A percentile compares a stretch with the other conserved stretches of the same genome.
Evolutionary conservation across 2,888 invertebrate genomes (phyloP).

Genomic region (Temnothorax rugatulus): DNA sequence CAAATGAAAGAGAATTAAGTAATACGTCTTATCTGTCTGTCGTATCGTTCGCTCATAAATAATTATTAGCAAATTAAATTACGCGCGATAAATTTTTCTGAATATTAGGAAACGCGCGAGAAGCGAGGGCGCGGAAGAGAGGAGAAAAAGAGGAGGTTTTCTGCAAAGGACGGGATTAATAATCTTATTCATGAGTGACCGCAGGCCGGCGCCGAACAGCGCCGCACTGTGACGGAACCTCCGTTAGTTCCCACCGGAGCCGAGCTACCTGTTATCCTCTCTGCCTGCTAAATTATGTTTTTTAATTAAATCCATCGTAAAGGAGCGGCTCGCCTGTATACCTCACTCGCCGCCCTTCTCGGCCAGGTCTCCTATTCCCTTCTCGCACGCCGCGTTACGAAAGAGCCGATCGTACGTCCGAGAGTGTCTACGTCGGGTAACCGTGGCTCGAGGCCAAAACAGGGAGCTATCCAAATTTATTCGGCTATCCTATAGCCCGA

Average conservation of each 20-base stretch:
- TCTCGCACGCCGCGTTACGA: slow-evolving; percentile 76
- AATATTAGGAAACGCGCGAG: slow-evolving; percentile 60
- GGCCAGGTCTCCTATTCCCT: slow-evolving; percentile 35
- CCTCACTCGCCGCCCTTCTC: slow-evolving; percentile 54
- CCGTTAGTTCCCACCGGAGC: slow-evolving; percentile 83
- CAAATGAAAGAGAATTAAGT: neutral
- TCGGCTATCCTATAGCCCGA: slow-evolving; percentile 80
- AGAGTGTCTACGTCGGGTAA: slow-evolving; percentile 75
- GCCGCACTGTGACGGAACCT: slow-evolving; percentile 65
- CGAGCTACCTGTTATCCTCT: slow-evolving; percentile 84
- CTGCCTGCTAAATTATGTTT: slow-evolving; percentile 85
- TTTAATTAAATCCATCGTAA: slow-evolving; percentile 86
- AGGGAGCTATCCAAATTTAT: slow-evolving; percentile 86
- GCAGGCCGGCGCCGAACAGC: slow-evolving; percentile 75
- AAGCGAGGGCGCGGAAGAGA: slow-evolving; percentile 30
- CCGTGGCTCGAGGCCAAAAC: slow-evolving; percentile 81
- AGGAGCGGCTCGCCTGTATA: slow-evolving; percentile 74
- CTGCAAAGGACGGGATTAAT: slow-evolving; percentile 81
- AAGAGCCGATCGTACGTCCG: slow-evolving; percentile 76
- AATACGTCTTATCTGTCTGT: neutral
- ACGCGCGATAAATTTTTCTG: slow-evolving; percentile 44
- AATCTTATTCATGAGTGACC: slow-evolving; percentile 86
- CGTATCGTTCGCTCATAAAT: slow-evolving; percentile 13
- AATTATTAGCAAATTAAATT: slow-evolving; percentile 28
- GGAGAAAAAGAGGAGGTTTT: slow-evolving; percentile 51